Evolutionary conservation across 37 sponge, comb jelly and placozoan species (phyloP).

Genomic region (Ianthella basta): DNA sequence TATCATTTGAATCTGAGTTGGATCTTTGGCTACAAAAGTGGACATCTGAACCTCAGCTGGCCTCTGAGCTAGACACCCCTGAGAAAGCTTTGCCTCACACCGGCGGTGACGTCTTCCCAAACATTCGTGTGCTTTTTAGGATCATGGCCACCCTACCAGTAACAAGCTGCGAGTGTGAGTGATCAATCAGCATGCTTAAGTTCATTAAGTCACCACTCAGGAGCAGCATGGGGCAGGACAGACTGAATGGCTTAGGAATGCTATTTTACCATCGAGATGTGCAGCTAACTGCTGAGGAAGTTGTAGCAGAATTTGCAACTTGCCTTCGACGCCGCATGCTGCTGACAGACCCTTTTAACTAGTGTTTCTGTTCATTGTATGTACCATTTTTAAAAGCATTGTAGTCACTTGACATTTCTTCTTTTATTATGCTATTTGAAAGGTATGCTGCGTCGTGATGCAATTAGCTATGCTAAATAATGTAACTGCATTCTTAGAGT

Average conservation of each 20-base stretch:
- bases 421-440: no score
- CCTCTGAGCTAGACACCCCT: constrained; percentile 34
- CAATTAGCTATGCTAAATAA: no score
- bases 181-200: constrained; percentile 59
- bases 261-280: not conserved
- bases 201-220: constrained; percentile 32
- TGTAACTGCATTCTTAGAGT: no score
- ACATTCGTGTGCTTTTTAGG: constrained; percentile 42
- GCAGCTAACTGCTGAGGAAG: not conserved
- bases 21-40: constrained; percentile 33
- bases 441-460: no score
- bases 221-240: constrained; percentile 23
- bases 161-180: constrained; percentile 68
- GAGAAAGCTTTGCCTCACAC: constrained; percentile 32
- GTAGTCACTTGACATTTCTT: no score
- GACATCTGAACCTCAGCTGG: constrained; percentile 4
- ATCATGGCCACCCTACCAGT: constrained; percentile 60
- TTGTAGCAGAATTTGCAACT: not conserved
- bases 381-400: not conserved
- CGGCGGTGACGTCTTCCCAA: constrained; percentile 44
- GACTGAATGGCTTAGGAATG: constrained; percentile 21
- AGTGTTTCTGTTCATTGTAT: not conserved
- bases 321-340: constrained; percentile 22
- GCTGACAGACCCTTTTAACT: constrained; percentile 17
- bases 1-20: constrained; percentile 31